These are phyloP conservation scores for Pomatorhinus ruficollis DNA, from an alignment of 2,113 vertebrate species.

Conservation along the genomic window DNA sequence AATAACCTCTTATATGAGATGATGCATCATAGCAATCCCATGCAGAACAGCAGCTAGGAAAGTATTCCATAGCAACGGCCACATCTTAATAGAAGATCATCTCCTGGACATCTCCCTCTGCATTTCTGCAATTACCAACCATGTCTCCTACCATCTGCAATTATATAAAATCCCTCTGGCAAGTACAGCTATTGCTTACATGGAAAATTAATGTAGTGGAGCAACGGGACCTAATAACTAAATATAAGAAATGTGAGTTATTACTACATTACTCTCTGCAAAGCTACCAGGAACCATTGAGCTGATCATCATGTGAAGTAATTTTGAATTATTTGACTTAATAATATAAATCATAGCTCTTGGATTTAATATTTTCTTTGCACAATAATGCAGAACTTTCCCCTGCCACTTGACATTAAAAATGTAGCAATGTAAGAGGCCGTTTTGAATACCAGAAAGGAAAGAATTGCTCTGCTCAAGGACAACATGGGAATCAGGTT, in stretches of 20 bases:
- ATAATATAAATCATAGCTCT: slow-evolving; percentile 18
- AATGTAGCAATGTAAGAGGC: background rate
- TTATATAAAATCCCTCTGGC: slow-evolving; percentile 42
- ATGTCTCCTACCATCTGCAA: slow-evolving; percentile 37
- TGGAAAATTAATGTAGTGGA: slow-evolving; percentile 55
- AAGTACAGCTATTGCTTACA: slow-evolving; percentile 53
- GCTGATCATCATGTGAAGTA: background rate
- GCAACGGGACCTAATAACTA: slow-evolving; percentile 42
- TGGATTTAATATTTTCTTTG: background rate
- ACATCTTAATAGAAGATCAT: slow-evolving; percentile 56
- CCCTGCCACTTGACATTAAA: slow-evolving; percentile 6
- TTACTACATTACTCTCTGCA: background rate
- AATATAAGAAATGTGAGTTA: slow-evolving; percentile 44
- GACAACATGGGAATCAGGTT: background rate
- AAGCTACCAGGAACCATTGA: slow-evolving; percentile 24
- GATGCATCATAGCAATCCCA: slow-evolving; percentile 7
- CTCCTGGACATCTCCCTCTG: slow-evolving; percentile 57
- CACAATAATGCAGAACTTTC: slow-evolving; percentile 6
- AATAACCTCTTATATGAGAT: slow-evolving; percentile 43
- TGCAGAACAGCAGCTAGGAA: slow-evolving; percentile 18
- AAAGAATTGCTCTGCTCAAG: background rate
- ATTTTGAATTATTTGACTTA: slow-evolving; percentile 32
- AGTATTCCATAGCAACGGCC: slow-evolving; percentile 44
- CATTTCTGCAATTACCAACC: slow-evolving; percentile 55
- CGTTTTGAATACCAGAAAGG: background rate